Base-by-base conservation (phyloP, 1,140 invertebrate genomes). In the Heliconius nattereri region DNA sequence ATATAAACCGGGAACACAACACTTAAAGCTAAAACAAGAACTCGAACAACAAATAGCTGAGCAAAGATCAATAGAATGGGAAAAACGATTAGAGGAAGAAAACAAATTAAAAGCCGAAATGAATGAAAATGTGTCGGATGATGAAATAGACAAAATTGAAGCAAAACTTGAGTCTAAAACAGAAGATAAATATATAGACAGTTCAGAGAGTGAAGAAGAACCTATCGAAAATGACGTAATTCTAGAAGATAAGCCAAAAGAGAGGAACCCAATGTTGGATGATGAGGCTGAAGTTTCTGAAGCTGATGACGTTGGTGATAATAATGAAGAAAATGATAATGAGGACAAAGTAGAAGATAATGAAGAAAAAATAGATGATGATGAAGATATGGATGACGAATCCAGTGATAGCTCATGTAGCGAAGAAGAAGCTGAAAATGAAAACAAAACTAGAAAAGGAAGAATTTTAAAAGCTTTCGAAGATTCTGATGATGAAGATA, bases 11-110 rank as follows among this genome's bases (percentile, higher is more conserved):
- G 96, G 97, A 2, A 95, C 94, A 32, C 95, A 95, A 86, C 92
- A 96, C 73, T 85, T 94, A 54, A 95, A 95, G 81, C 90, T 97
- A 54, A 96, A 95, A 88, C 95, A 96, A 81, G 95, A 95, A 83
- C 91, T 97, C 11, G 95, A 96, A 85, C 90, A 95, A 23, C 91
- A 96, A 93, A 97, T 97, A 85, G 94, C 94, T 2, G 91, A 94
- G 60, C 95, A 95, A 82, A 92, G 96, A 72, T 94, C 95, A 32
- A 91, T 96, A 77, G 95, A 97, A 86, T 96, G 96, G 96, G 95
- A 95, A 81, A 95, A 96, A 83, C 95, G 95, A 81, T 78, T 94
- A 40, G 89, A 92, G 81, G 89, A 94, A 84, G 91, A 94, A 78
- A 94, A 94, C 75, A 87, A 94, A 78, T 90, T 94, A 73, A 94